A percentile compares a stretch with the other conserved stretches of the same genome.
These are phyloP conservation scores for Apamea monoglypha DNA, from an alignment of 2,888 invertebrate species.

Conservation along the genomic window DNA sequence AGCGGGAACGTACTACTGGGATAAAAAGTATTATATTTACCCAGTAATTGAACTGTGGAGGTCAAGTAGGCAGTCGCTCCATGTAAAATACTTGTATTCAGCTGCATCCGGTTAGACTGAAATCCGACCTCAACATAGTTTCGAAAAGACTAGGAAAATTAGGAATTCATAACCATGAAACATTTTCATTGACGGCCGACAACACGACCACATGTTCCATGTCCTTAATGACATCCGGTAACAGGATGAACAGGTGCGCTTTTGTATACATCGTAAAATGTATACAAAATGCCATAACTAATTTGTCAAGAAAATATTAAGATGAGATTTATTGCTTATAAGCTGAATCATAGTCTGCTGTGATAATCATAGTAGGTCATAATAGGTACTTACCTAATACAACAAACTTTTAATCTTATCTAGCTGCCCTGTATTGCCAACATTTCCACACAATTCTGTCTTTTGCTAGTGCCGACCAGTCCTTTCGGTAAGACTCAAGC, in stretches of 20 bases:
- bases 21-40: background rate
- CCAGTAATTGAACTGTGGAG: background rate
- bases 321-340: background rate
- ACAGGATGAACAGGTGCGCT: slow-evolving; percentile 1
- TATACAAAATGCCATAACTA: background rate
- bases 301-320: background rate
- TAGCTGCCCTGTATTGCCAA: background rate
- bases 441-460: background rate
- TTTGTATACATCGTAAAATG: background rate
- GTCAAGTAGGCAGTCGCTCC: too few relatives aligned
- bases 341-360: too few relatives aligned
- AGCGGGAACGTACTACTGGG: too few relatives aligned
- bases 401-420: background rate
- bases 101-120: background rate
- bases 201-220: background rate
- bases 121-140: background rate
- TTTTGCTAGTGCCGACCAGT: background rate
- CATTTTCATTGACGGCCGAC: background rate
- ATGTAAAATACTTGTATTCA: background rate
- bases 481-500: background rate
- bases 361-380: too few relatives aligned
- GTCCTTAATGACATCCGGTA: background rate
- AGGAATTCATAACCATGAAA: background rate
- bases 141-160: background rate
- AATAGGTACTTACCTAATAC: background rate